phyloP scores from a whole-genome alignment of 2,888 invertebrate species.

The Protodeltote pygarga region DNA sequence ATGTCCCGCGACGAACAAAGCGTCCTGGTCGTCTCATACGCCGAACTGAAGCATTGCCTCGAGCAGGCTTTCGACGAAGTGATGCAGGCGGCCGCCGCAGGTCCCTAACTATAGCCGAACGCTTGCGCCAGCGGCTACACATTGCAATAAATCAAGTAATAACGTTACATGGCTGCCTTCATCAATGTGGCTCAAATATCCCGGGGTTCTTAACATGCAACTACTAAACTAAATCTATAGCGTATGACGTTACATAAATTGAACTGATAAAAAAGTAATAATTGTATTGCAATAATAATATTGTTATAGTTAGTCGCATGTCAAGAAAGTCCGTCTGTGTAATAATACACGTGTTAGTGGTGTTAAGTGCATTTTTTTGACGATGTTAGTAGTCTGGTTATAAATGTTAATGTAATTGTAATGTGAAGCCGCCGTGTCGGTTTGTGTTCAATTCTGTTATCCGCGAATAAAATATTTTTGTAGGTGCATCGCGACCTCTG shows the following conservation, averaged over 20 bases:
- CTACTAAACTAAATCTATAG: slow-evolving; percentile 3
- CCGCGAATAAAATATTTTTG: slow-evolving; percentile 45
- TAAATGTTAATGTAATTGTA: slow-evolving; percentile 40
- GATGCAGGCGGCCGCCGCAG: slow-evolving; percentile 78
- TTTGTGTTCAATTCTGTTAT: slow-evolving; percentile 49
- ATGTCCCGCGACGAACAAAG: slow-evolving; percentile 99
- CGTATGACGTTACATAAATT: slow-evolving; percentile 3
- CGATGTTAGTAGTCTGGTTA: slow-evolving; percentile 32
- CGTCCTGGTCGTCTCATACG: slow-evolving; percentile 97
- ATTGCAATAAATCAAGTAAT: slow-evolving; percentile 42
- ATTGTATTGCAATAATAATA: slow-evolving; percentile 10
- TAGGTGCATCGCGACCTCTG: slow-evolving; percentile 42
- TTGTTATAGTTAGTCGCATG: slow-evolving; percentile 21
- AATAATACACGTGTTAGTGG: slow-evolving; percentile 24
- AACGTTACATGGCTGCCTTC: slow-evolving; percentile 35
- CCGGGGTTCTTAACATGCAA: slow-evolving; percentile 28
- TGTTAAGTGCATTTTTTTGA: slow-evolving; percentile 35
- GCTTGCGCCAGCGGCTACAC: slow-evolving; percentile 24
- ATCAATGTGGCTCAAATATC: slow-evolving; percentile 16
- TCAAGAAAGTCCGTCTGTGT: slow-evolving; percentile 22
- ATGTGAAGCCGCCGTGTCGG: slow-evolving; percentile 40
- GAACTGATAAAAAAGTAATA: slow-evolving; percentile 14
- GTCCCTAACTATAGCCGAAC: slow-evolving; percentile 23
- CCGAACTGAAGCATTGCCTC: slow-evolving; percentile 97
- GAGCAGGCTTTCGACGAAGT: slow-evolving; percentile 97